Evolutionary conservation across 2,113 vertebrate species (phyloP).

Genomic region (Notarius quadriscutis): DNA sequence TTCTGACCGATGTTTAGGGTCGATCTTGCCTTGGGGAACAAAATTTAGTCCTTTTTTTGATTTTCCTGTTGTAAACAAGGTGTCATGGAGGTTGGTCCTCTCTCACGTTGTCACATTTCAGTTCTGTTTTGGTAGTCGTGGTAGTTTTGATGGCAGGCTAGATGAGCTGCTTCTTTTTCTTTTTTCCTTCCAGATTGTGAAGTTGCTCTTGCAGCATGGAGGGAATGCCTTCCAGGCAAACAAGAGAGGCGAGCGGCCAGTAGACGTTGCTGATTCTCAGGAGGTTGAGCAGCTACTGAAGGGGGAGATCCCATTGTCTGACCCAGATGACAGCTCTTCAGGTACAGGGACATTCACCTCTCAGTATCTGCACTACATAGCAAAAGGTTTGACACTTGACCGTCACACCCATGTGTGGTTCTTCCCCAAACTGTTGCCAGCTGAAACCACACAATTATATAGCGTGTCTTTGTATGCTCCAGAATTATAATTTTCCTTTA

Average conservation of each 20-base stretch:
- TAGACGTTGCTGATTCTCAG: slow-evolving; percentile 95
- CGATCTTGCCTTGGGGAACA: too few species aligned
- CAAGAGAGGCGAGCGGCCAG: slow-evolving; percentile 92
- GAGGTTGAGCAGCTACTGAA: slow-evolving; percentile 91
- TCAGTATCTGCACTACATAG: background rate
- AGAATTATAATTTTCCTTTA: background rate
- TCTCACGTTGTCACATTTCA: too few species aligned
- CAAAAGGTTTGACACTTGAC: background rate
- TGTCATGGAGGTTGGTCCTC: too few species aligned
- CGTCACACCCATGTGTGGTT: background rate
- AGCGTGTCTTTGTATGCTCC: background rate
- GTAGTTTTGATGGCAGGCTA: too few species aligned
- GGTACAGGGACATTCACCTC: slow-evolving; percentile 67
- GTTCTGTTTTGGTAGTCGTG: too few species aligned
- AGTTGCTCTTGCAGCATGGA: slow-evolving; percentile 90
- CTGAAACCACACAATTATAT: background rate
- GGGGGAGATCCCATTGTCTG: slow-evolving; percentile 87
- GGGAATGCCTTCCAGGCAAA: slow-evolving; percentile 97
- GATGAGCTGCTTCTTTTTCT: background rate
- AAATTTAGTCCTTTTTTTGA: too few species aligned
- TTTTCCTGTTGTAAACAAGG: too few species aligned
- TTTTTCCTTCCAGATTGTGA: slow-evolving; percentile 83
- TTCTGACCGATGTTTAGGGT: too few species aligned
- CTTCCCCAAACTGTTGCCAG: background rate
- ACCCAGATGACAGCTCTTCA: slow-evolving; percentile 91